phyloP scores from a whole-genome alignment of 2,797 vertebrate genomes.

The Urocyon cinereoargenteus region DNA sequence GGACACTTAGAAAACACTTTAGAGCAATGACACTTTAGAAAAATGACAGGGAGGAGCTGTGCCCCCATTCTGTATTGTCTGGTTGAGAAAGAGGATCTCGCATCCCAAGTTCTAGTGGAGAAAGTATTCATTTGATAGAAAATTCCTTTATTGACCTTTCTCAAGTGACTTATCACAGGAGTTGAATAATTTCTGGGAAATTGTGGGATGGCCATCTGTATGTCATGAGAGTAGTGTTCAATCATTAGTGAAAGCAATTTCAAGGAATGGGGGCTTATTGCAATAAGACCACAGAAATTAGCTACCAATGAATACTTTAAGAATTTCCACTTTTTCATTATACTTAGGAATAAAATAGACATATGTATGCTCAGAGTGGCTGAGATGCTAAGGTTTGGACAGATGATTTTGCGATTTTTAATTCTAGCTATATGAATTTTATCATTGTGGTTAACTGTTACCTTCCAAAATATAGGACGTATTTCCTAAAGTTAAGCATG shows the following conservation, averaged over 20 bases:
- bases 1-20: neutral
- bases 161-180: neutral
- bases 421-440: neutral
- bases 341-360: neutral
- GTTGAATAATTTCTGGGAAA: neutral
- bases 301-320: neutral
- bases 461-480: neutral
- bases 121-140: neutral
- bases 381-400: neutral
- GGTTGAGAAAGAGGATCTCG: neutral
- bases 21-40: neutral
- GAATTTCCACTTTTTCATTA: constrained; percentile 3
- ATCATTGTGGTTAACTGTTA: neutral
- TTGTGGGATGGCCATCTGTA: neutral
- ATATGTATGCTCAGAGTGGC: neutral
- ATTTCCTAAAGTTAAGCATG: neutral
- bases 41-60: neutral
- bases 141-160: neutral
- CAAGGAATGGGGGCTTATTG: neutral
- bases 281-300: neutral
- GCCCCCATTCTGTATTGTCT: neutral
- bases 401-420: neutral
- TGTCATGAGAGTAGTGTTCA: neutral
- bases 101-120: neutral
- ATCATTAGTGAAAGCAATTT: neutral